Evolutionary conservation across 2,797 vertebrate genomes (phyloP).

Genomic region (Gymnoscopelus braueri): DNA sequence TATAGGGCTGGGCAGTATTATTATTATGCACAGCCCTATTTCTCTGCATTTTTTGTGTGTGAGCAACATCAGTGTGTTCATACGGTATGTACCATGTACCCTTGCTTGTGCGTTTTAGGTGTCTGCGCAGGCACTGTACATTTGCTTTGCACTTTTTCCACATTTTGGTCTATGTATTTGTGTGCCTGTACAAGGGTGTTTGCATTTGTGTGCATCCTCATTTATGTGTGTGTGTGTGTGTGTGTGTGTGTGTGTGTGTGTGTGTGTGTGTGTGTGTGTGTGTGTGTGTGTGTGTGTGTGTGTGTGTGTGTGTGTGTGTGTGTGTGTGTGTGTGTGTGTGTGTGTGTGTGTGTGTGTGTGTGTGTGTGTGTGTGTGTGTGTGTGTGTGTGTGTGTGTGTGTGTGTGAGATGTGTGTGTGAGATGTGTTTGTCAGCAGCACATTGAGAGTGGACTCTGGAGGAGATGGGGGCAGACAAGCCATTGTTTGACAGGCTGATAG

Average conservation of each 20-base stretch:
- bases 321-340: slow-evolving; percentile 29
- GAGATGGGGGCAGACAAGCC: slow-evolving; percentile 62
- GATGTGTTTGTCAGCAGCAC: slow-evolving; percentile 53
- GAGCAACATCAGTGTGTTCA: too few species aligned
- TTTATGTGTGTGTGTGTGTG: background rate
- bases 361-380: slow-evolving; percentile 22
- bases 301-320: slow-evolving; percentile 32
- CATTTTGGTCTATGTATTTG: too few species aligned
- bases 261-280: slow-evolving; percentile 27
- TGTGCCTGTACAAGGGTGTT: too few species aligned
- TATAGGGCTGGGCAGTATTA: too few species aligned
- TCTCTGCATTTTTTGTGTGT: too few species aligned
- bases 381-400: slow-evolving; percentile 23
- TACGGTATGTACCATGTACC: too few species aligned
- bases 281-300: slow-evolving; percentile 26
- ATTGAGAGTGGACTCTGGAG: slow-evolving; percentile 49
- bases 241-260: slow-evolving; percentile 16
- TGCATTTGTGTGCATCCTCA: too few species aligned
- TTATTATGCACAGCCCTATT: too few species aligned
- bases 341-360: slow-evolving; percentile 14
- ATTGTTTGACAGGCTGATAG: slow-evolving; percentile 71
- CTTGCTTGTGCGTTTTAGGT: too few species aligned
- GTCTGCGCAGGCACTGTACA: too few species aligned
- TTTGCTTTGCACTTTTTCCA: too few species aligned
- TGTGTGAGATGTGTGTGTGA: slow-evolving; percentile 35